These are phyloP conservation scores for Drosophila neotestacea DNA, from an alignment of 2,888 invertebrate species.

Conservation along the genomic window DNA sequence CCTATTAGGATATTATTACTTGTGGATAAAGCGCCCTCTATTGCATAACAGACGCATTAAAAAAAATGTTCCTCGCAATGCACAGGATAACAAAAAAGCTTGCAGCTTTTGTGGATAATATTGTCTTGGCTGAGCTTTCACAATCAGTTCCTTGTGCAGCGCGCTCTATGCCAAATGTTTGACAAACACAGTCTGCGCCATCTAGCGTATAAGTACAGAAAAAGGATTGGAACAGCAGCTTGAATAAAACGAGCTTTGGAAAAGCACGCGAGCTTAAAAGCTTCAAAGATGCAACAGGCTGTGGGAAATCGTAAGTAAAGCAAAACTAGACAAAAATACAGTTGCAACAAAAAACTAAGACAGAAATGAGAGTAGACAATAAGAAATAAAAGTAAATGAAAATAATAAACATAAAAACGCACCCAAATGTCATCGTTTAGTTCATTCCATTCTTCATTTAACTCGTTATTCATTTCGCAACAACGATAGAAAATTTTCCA, in stretches of 20 bases:
- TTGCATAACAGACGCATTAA: background rate
- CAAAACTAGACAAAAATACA: slow-evolving; percentile 5
- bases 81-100: background rate
- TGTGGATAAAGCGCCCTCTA: slow-evolving; percentile 1
- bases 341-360: slow-evolving; percentile 16
- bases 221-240: background rate
- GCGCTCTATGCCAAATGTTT: background rate
- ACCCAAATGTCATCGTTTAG: slow-evolving; percentile 84
- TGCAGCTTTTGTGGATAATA: background rate
- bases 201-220: background rate
- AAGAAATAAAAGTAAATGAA: slow-evolving; percentile 21
- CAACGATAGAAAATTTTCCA: slow-evolving; percentile 79
- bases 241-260: background rate
- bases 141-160: background rate
- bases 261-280: slow-evolving; percentile 24
- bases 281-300: slow-evolving; percentile 40
- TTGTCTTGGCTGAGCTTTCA: background rate
- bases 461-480: slow-evolving; percentile 73
- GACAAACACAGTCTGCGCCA: slow-evolving; percentile 4
- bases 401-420: slow-evolving; percentile 58
- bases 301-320: background rate
- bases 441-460: slow-evolving; percentile 82
- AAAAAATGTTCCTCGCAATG: background rate
- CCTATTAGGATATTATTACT: background rate
- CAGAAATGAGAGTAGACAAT: background rate